Percentiles rank a stretch among this genome's conserved stretches.
Evolutionary conservation across 2,888 invertebrate genomes (phyloP).

Genomic region (Melieria omissa): DNA sequence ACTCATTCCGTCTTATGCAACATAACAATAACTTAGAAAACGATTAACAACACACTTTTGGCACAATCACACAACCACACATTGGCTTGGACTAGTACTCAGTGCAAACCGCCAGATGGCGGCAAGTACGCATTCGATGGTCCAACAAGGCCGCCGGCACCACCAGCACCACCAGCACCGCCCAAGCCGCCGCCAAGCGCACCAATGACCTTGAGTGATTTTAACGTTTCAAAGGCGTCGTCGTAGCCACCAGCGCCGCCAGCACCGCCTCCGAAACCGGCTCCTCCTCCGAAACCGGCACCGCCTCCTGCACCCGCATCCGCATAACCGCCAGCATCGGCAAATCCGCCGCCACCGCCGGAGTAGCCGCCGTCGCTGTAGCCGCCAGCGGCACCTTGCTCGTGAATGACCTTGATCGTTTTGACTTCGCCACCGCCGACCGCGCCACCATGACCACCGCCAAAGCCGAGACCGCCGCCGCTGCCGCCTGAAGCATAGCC

Average conservation of each 20-base stretch:
- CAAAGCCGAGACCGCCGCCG: conserved; percentile 9
- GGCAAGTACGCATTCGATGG: too few species aligned
- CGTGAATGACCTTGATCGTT: conserved; percentile 45
- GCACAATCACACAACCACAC: conserved; percentile 21
- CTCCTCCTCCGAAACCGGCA: conserved; percentile 17
- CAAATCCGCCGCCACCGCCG: conserved; percentile 1
- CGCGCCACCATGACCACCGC: conserved; percentile 21
- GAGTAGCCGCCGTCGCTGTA: neutral
- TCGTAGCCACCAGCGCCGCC: conserved; percentile 27
- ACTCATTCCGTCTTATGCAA: conserved; percentile 34
- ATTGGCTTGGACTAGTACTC: neutral
- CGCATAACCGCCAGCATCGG: conserved; percentile 30
- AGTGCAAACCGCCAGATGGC: conserved; percentile 32
- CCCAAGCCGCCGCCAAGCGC: conserved; percentile 33
- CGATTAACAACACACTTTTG: conserved; percentile 41
- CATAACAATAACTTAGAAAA: conserved; percentile 37
- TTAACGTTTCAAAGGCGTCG: conserved; percentile 40
- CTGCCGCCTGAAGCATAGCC: conserved; percentile 15
- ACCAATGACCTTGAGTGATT: conserved; percentile 43
- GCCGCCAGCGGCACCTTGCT: conserved; percentile 30
- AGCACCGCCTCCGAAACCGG: conserved; percentile 26
- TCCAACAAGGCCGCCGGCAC: conserved; percentile 16
- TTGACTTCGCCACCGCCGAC: conserved; percentile 27
- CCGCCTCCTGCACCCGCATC: conserved; percentile 19
- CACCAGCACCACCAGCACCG: conserved; percentile 17